Conservation (phyloP, 2,888 invertebrate species). For the Cephus sareptanus region DNA sequence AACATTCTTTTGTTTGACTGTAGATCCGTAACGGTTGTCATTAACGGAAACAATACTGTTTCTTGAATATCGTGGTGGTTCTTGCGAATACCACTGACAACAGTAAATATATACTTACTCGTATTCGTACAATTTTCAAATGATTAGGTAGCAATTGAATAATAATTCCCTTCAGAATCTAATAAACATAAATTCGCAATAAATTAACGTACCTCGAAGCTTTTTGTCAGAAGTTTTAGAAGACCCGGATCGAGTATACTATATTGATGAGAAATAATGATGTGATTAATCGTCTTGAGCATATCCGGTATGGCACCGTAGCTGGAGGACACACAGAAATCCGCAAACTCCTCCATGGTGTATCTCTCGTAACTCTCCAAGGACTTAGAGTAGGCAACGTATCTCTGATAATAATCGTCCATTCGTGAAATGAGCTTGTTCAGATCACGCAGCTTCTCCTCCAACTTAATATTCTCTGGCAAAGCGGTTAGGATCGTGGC, state of each 20-base stretch:
- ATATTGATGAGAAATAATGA: conserved; percentile 69
- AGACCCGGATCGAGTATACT: conserved; percentile 68
- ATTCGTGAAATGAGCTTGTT: conserved; percentile 70
- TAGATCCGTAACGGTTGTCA: neutral
- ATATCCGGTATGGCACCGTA: conserved; percentile 74
- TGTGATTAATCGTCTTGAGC: conserved; percentile 75
- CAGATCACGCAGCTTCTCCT: conserved; percentile 73
- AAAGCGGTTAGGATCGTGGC: conserved; percentile 50
- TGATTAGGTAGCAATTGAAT: neutral
- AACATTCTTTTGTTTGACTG: neutral
- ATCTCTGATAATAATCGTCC: conserved; percentile 71
- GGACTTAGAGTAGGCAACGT: conserved; percentile 71
- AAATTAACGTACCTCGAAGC: conserved; percentile 42
- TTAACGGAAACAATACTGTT: neutral
- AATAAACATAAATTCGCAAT: neutral
- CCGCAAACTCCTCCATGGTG: conserved; percentile 79
- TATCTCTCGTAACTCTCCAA: conserved; percentile 71
- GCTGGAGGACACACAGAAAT: conserved; percentile 76
- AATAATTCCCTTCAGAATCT: neutral
- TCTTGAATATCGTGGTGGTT: neutral
- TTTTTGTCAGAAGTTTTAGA: conserved; percentile 52
- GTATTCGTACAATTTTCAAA: neutral
- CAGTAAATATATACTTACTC: neutral
- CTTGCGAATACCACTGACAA: neutral
- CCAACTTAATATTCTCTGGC: conserved; percentile 69